Evolutionary conservation across 2,797 vertebrate genomes (phyloP), one percentile per base, ranked within the genome.

Genomic region (Argya squamiceps): DNA sequence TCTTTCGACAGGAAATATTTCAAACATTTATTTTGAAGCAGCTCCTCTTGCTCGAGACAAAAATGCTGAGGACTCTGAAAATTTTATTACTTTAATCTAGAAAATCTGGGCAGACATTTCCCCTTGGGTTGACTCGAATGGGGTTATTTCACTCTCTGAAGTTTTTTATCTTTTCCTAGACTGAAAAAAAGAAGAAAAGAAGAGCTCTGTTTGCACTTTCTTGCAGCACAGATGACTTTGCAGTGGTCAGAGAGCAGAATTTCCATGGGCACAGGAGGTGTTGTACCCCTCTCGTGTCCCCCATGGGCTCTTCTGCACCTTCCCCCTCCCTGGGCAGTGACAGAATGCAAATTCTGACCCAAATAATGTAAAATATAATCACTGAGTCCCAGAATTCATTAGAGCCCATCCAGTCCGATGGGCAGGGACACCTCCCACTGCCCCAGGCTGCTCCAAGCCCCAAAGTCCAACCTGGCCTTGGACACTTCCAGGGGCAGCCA

Each of bases 61-160:
- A 36, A 96, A 83, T 64, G 89, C 95, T 92, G 93, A 95, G 82
- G 87, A 83, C 87, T 80, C 64, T 18, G 73, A 77, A 95, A 92
- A 77, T 78, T 34, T 81, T 96, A 96, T 85, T 70, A 68, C 93
- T 95, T 95, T 91, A 88, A 95, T 96, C 84, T 89, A 36, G 81
- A 80, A 95, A 83, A 88, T 52, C 82, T 71, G 71, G 82, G 87
- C 87, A 93, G 93, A 88, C 79, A 15, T 77, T 91, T 92, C 76
- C 93, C 89, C 89, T 83, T 77, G 89, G 89, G 91, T 56, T 92
- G 64, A 27, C n/a, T 71, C 10, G 3, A 84, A 84, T 3, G 6
- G 79, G 84, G 70, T 58, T 88, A 71, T 56, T 93, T 80, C 64
- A 18, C 49, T 32, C 78, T 55, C 70, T 47, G 60, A 65, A 26